Percentiles rank a stretch among this genome's conserved stretches.
Evolutionary conservation across 1,140 invertebrate genomes (phyloP).

Genomic region (Polypedilum pembai): DNA sequence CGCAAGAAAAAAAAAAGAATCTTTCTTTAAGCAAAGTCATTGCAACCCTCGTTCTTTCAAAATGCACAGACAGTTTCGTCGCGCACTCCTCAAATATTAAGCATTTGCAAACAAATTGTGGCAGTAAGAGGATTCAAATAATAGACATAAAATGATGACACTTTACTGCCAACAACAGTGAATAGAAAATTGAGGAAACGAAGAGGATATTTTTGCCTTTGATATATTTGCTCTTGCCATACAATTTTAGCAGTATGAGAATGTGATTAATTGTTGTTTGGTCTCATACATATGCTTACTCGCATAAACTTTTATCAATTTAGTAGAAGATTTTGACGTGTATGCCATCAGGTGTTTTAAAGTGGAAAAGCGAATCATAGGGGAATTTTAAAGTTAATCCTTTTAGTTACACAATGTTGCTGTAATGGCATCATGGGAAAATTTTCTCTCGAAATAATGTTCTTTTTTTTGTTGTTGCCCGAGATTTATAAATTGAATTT

Average conservation of each 20-base stretch:
- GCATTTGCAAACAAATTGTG: conserved; percentile 21
- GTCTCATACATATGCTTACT: not conserved
- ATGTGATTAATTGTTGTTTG: not conserved
- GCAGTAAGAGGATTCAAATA: conserved; percentile 24
- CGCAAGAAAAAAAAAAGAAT: not conserved
- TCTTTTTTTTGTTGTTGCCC: no score
- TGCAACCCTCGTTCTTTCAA: not conserved
- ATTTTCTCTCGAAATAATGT: no score
- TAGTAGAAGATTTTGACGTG: not conserved
- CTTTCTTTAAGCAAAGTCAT: not conserved
- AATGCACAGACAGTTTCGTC: not conserved
- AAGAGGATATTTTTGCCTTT: not conserved
- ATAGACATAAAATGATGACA: conserved; percentile 27
- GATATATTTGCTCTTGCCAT: not conserved
- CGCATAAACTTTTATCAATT: not conserved
- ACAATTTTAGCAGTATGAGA: not conserved
- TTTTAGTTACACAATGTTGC: no score
- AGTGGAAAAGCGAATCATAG: no score
- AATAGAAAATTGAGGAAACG: not conserved
- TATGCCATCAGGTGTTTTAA: not conserved
- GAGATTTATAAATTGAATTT: no score
- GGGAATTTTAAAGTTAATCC: no score
- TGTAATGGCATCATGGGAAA: no score
- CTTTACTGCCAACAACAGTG: not conserved
- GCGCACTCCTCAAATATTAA: not conserved